These are phyloP conservation scores for Gyrodactylus salaris DNA, from an alignment of 1,140 invertebrate species.

Conservation along the genomic window DNA sequence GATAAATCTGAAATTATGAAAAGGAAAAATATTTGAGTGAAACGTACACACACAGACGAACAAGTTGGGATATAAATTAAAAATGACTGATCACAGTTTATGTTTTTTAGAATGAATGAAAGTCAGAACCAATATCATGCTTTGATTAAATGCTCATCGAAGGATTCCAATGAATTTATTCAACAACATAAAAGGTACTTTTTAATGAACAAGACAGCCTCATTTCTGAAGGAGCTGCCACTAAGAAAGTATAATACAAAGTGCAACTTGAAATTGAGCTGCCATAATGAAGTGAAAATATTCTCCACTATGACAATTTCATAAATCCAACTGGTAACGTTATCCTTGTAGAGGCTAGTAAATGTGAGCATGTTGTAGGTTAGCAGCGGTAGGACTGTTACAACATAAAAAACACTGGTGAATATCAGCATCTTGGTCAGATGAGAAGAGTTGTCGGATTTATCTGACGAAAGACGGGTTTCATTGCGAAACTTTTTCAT, in stretches of 20 bases:
- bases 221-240: not conserved
- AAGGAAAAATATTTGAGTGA: too few relatives aligned
- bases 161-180: too few relatives aligned
- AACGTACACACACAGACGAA: too few relatives aligned
- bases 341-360: not conserved
- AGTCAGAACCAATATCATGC: too few relatives aligned
- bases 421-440: not conserved
- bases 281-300: not conserved
- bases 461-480: not conserved
- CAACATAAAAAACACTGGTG: not conserved
- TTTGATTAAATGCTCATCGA: too few relatives aligned
- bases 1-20: too few relatives aligned
- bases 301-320: not conserved
- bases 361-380: not conserved
- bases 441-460: not conserved
- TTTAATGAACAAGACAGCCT: too few relatives aligned
- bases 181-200: too few relatives aligned
- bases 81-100: too few relatives aligned
- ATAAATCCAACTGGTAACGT: not conserved
- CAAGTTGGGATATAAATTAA: too few relatives aligned
- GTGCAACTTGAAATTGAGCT: not conserved
- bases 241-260: not conserved
- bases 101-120: too few relatives aligned
- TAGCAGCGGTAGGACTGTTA: not conserved
- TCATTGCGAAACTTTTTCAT: constrained; percentile 1